Conservation (phyloP, 1,140 invertebrate genomes). For the Brachionus plicatilis region DNA sequence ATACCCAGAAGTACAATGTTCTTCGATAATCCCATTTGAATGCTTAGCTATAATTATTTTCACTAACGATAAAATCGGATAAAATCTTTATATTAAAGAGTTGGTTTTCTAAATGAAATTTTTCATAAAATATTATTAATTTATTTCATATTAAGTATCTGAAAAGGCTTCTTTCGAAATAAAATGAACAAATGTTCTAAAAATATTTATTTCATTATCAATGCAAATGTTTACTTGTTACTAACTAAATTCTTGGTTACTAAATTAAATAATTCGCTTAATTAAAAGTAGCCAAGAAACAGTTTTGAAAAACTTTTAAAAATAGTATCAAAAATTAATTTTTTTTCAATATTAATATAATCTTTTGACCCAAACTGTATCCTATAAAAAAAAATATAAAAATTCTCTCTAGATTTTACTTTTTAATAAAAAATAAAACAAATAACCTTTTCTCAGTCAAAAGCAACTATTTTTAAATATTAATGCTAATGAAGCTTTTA, state of each 20-base stretch:
- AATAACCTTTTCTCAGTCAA: too few species aligned
- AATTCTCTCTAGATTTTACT: too few species aligned
- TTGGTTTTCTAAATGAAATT: background rate
- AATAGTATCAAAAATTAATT: background rate
- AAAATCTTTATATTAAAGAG: background rate
- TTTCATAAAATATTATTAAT: background rate
- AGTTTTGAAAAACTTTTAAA: background rate
- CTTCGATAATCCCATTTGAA: constrained; percentile 15
- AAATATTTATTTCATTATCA: background rate
- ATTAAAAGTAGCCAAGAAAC: too few species aligned
- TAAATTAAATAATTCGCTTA: too few species aligned
- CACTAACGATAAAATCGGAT: background rate
- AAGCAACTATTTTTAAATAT: too few species aligned
- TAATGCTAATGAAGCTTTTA: too few species aligned
- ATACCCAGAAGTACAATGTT: background rate
- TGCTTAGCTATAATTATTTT: background rate
- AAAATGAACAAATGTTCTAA: background rate
- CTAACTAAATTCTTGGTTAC: too few species aligned
- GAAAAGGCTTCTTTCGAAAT: background rate
- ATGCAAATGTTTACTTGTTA: too few species aligned
- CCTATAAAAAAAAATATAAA: too few species aligned
- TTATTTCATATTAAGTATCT: background rate
- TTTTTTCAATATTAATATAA: background rate
- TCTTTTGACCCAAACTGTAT: too few species aligned
- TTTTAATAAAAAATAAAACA: too few species aligned